Conservation (phyloP, 92 coral and sea anemone species). For the Porites rus region DNA sequence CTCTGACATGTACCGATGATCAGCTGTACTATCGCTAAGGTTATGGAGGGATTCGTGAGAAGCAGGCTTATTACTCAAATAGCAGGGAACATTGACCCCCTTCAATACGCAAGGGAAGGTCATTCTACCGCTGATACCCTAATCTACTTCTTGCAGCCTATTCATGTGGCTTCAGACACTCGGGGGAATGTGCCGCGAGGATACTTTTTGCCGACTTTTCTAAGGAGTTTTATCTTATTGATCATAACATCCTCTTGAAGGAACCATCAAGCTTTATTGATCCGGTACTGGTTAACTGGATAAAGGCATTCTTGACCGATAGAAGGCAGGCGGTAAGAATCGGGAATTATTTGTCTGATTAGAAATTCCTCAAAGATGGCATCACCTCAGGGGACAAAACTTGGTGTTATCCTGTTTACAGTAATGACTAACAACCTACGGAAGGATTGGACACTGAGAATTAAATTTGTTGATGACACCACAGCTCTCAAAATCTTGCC, state of each 20-base stretch:
- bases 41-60: conserved; percentile 52
- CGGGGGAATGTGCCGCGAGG: conserved; percentile 47
- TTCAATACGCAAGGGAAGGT: conserved; percentile 40
- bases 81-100: conserved; percentile 37
- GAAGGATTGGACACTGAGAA: conserved; percentile 29
- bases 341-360: conserved; percentile 15
- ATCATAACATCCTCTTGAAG: conserved; percentile 35
- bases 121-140: conserved; percentile 36
- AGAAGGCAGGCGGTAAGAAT: conserved; percentile 55
- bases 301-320: conserved; percentile 37
- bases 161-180: conserved; percentile 32
- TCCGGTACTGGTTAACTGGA: conserved; percentile 54
- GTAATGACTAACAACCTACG: conserved; percentile 42
- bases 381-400: conserved; percentile 36
- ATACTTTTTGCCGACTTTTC: conserved; percentile 59
- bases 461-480: conserved; percentile 16
- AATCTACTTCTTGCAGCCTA: conserved; percentile 45
- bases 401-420: too few species aligned
- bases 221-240: conserved; percentile 62
- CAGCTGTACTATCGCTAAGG: conserved; percentile 32
- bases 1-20: conserved; percentile 21
- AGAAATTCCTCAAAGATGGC: conserved; percentile 42
- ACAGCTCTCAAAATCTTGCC: too few species aligned
- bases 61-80: conserved; percentile 42
- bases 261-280: conserved; percentile 29